phyloP scores from a whole-genome alignment of 2,888 invertebrate species.

The Lordiphosa andalusiaca region DNA sequence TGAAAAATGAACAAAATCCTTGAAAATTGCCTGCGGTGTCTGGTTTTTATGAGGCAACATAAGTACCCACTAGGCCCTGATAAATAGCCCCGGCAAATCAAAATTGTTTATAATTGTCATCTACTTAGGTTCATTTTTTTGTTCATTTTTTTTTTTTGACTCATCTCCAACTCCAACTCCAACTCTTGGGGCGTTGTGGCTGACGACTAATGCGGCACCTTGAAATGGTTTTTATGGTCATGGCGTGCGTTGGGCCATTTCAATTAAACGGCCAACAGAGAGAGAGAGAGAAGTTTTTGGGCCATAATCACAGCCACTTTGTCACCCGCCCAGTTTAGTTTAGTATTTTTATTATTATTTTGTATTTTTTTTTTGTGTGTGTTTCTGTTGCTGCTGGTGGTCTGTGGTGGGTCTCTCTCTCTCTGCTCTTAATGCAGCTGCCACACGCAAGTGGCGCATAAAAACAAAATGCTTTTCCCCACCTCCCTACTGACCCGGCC shows the following conservation, averaged over 20 bases:
- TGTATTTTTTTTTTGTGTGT: not conserved
- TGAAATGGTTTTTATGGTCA: conserved; percentile 60
- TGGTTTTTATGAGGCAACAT: conserved; percentile 62
- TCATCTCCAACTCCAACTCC: too few species aligned
- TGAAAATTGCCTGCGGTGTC: conserved; percentile 47
- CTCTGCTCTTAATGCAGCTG: conserved; percentile 60
- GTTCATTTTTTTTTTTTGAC: conserved; percentile 3
- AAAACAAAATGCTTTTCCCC: conserved; percentile 64
- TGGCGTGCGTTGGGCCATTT: conserved; percentile 72
- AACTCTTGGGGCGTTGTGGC: conserved; percentile 46
- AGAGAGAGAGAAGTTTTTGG: not conserved
- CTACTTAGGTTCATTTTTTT: conserved; percentile 13
- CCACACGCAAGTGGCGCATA: conserved; percentile 69
- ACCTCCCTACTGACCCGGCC: not conserved
- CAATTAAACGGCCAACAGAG: conserved; percentile 59
- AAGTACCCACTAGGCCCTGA: conserved; percentile 28
- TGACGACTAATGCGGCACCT: conserved; percentile 73
- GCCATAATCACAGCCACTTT: conserved; percentile 68
- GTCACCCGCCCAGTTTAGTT: conserved; percentile 66
- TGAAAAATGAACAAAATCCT: conserved; percentile 49
- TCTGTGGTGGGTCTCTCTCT: conserved; percentile 11
- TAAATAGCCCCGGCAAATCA: conserved; percentile 61
- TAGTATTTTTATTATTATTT: conserved; percentile 2
- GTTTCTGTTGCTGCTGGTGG: not conserved
- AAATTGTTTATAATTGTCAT: conserved; percentile 73